phyloP scores from a whole-genome alignment of 2,888 invertebrate species.

The Electrophaes corylata region DNA sequence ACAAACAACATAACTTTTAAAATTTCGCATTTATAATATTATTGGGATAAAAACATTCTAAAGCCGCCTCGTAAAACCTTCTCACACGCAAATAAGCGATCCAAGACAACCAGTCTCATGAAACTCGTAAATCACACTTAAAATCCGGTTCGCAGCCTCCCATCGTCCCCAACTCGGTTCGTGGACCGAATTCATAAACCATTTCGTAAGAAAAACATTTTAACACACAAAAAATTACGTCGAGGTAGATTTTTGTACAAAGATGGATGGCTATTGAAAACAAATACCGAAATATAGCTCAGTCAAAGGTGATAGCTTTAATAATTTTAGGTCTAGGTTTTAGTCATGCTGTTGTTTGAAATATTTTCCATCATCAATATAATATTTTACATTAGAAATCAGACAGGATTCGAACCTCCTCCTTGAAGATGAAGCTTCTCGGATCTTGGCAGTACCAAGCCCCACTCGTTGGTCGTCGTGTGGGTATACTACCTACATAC shows the following conservation, averaged over 20 bases:
- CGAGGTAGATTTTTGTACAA: constrained; percentile 8
- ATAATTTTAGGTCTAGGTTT: not conserved
- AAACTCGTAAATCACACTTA: constrained; percentile 78
- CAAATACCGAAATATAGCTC: not conserved
- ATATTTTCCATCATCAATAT: too few relatives aligned
- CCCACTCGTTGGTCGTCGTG: too few relatives aligned
- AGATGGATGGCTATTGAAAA: constrained; percentile 34
- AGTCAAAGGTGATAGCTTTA: not conserved
- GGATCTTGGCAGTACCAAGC: too few relatives aligned
- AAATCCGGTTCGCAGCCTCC: constrained; percentile 64
- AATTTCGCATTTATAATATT: not conserved
- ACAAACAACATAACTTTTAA: not conserved
- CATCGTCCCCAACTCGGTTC: constrained; percentile 54
- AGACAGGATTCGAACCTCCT: too few relatives aligned
- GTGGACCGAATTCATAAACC: constrained; percentile 72
- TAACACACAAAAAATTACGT: constrained; percentile 31
- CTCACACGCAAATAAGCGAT: constrained; percentile 61
- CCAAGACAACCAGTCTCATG: constrained; percentile 63
- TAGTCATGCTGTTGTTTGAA: not conserved
- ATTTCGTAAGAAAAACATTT: constrained; percentile 44
- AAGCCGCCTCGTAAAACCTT: not conserved
- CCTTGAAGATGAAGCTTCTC: too few relatives aligned
- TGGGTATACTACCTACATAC: too few relatives aligned
- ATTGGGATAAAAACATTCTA: not conserved
- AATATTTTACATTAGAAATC: too few relatives aligned